Conservation (phyloP, 2,888 invertebrate species). For the Caenorhabditis zanzibari region DNA sequence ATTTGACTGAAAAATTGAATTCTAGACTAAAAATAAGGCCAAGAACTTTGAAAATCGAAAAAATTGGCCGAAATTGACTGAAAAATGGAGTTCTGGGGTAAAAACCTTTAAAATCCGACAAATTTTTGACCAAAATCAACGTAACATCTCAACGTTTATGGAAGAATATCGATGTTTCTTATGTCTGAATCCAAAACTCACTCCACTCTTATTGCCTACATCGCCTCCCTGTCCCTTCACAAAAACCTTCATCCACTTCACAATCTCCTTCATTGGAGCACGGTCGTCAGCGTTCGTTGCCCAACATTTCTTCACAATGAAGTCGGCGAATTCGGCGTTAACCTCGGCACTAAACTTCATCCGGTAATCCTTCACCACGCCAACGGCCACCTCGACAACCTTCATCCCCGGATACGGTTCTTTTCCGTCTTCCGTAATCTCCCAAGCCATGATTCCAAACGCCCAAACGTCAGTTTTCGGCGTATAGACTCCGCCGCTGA, state of each 20-base stretch:
- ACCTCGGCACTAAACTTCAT: slow-evolving; percentile 38
- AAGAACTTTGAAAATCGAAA: no score
- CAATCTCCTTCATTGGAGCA: slow-evolving; percentile 28
- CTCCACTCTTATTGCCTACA: slow-evolving; percentile 24
- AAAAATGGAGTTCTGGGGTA: no score
- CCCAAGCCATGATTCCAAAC: slow-evolving; percentile 71
- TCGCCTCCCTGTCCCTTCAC: slow-evolving; percentile 24
- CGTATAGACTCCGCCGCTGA: slow-evolving; percentile 52
- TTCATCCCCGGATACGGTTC: slow-evolving; percentile 76
- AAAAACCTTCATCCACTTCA: slow-evolving; percentile 32
- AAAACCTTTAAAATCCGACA: no score
- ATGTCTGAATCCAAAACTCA: no score
- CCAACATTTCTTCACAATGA: slow-evolving; percentile 37
- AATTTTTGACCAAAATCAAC: no score
- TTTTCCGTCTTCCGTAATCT: slow-evolving; percentile 70
- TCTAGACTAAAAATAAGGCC: no score
- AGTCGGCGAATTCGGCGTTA: slow-evolving; percentile 33
- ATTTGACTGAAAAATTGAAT: no score
- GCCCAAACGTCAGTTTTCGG: slow-evolving; percentile 69
- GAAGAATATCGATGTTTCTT: no score
- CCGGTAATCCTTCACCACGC: slow-evolving; percentile 46
- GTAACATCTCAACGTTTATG: no score
- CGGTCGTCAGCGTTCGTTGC: slow-evolving; percentile 32
- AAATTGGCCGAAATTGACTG: no score
- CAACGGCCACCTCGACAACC: slow-evolving; percentile 67